Conservation (phyloP, 2,888 invertebrate genomes). For the Megalurothrips usitatus region DNA sequence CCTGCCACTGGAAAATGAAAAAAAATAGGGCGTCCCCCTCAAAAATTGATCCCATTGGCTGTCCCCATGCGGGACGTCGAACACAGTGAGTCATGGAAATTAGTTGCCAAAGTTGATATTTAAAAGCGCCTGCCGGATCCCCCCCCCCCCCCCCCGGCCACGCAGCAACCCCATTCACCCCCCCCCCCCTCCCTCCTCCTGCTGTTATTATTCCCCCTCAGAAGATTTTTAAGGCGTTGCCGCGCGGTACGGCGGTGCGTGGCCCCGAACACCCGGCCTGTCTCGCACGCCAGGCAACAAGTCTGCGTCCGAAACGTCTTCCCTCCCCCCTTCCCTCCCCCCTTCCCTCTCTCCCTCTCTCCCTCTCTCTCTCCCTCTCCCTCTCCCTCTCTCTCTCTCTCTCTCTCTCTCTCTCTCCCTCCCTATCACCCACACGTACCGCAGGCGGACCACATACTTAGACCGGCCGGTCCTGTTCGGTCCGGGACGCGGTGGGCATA, state of each 20-base stretch:
- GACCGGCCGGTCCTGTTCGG: too few relatives aligned
- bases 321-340: background rate
- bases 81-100: background rate
- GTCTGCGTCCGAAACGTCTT: background rate
- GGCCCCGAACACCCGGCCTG: too few relatives aligned
- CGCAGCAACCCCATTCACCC: background rate
- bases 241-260: too few relatives aligned
- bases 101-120: slow-evolving; percentile 17
- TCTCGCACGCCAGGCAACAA: too few relatives aligned
- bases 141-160: background rate
- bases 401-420: background rate
- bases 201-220: background rate
- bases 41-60: background rate
- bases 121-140: background rate
- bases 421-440: too few relatives aligned
- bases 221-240: background rate
- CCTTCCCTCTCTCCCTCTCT: background rate
- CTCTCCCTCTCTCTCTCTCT: background rate
- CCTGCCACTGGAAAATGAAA: background rate
- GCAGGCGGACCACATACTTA: background rate
- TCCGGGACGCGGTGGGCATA: background rate
- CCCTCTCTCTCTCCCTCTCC: background rate
- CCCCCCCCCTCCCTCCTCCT: background rate
- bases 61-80: background rate
- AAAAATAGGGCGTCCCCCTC: background rate